Percentiles rank a stretch among this genome's conserved stretches.
These are phyloP conservation scores for Macroramphosus scolopax DNA, from an alignment of 2,797 vertebrate genomes.

Conservation along the genomic window DNA sequence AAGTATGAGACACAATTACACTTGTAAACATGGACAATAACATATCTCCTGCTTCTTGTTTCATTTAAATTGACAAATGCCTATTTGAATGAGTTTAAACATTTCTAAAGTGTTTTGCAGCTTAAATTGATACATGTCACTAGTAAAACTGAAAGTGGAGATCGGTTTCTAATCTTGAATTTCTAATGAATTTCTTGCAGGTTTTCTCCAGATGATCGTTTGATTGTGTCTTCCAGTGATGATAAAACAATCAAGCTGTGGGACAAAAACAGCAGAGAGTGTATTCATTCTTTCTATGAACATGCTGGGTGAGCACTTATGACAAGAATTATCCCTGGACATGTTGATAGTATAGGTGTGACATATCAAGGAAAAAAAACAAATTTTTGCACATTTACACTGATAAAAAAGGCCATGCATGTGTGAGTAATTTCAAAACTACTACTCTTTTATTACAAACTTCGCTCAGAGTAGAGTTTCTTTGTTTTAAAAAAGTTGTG, in stretches of 20 bases:
- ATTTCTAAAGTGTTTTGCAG: too few species aligned
- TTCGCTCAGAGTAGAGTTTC: too few species aligned
- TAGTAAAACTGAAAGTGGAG: not conserved
- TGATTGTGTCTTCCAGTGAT: constrained; percentile 93
- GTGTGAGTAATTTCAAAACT: too few species aligned
- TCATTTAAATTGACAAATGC: too few species aligned
- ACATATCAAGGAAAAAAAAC: too few species aligned
- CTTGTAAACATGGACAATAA: not conserved
- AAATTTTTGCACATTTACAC: too few species aligned
- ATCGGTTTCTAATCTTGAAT: not conserved
- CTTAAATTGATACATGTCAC: not conserved
- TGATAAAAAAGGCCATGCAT: too few species aligned
- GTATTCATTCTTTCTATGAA: constrained; percentile 92
- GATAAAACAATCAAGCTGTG: constrained; percentile 95
- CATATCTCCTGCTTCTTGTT: too few species aligned
- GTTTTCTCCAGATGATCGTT: constrained; percentile 92
- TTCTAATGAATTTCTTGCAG: constrained; percentile 62
- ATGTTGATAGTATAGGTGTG: not conserved
- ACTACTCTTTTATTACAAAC: too few species aligned
- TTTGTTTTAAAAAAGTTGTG: too few species aligned
- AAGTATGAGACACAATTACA: constrained; percentile 75
- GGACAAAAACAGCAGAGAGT: constrained; percentile 94
- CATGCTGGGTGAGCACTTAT: constrained; percentile 84
- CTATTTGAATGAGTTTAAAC: too few species aligned
- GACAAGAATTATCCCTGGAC: not conserved